Base-by-base conservation (phyloP, 1,140 invertebrate species). In the Zaprionus vittiger region DNA sequence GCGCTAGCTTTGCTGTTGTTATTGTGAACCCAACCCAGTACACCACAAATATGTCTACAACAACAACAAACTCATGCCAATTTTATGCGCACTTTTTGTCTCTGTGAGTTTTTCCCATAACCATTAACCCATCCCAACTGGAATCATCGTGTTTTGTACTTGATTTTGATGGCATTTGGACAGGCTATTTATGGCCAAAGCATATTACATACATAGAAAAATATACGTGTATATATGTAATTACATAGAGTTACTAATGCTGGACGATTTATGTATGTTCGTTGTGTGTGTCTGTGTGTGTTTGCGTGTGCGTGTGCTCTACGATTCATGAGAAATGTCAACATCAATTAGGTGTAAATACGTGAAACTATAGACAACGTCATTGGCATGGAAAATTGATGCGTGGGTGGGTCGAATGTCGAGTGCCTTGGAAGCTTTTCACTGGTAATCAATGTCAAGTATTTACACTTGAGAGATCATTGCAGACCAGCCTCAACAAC, bases 111-210 rank as follows among this genome's bases (percentile, higher is more conserved):
- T 52, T 20, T 60, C 61, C 37, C 73, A 75, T 65, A 20, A 34
- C 15, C 62, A 70, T 75, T 70, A 70, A 59, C 54, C 37, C 74
- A 62, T 57, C 56, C 57, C 69, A 41, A 67, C 47, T 31, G 11
- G 61, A 72, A 65, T 76, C 61, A 9, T 56, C 68, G 60, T 61
- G 71, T 80, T 81, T 79, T 89, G 84, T 89, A 89, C 85, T 89
- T 90, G 85, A 84, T 89, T 87, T 73, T 73, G 57, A 63, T 56
- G 28, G 69, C 74, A 73, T 67, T 77, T 67, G 57, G 41, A 31
- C 41, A 12, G 68, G 59, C 63, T 57, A 64, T 37, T 49, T 72
- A 38, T 47, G 52, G 9, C 26, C 41, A 14, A 65, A 38, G 59
- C 26, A 37, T 60, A 65, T 66, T 71, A 71, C 55, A 49, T 20